Evolutionary conservation across 2,797 vertebrate species (phyloP).

Genomic region (Trichosurus vulpecula): DNA sequence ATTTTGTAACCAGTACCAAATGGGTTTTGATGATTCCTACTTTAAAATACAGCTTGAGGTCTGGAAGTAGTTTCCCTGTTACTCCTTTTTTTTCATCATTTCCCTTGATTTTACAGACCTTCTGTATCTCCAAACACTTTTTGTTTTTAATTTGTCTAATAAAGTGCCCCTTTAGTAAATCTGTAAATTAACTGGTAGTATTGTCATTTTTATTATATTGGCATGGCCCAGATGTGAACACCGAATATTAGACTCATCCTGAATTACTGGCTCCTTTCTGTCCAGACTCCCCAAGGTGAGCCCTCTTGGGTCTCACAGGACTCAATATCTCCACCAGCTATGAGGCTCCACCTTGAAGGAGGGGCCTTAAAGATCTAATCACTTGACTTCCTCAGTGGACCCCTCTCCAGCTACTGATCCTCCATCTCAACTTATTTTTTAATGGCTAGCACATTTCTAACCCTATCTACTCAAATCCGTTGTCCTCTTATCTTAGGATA

Average conservation of each 20-base stretch:
- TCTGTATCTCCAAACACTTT: neutral
- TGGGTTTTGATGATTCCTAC: neutral
- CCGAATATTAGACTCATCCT: neutral
- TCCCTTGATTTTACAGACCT: neutral
- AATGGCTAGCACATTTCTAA: neutral
- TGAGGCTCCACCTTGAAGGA: neutral
- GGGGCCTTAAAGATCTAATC: neutral
- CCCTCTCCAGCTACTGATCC: neutral
- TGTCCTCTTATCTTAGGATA: neutral
- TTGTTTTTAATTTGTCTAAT: neutral
- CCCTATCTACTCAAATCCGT: neutral
- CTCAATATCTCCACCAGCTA: neutral
- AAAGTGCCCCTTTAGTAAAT: neutral
- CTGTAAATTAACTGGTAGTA: neutral
- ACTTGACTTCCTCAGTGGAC: neutral
- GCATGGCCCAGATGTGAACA: neutral
- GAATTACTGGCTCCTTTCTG: neutral
- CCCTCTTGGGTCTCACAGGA: neutral
- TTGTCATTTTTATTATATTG: neutral
- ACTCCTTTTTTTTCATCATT: neutral
- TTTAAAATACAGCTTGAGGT: too few relatives aligned
- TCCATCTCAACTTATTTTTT: neutral
- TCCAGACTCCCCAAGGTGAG: neutral
- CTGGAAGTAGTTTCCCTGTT: neutral
- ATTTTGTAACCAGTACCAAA: neutral